Conservation (phyloP, 2,888 invertebrate genomes). For the Deilephila elpenor region DNA sequence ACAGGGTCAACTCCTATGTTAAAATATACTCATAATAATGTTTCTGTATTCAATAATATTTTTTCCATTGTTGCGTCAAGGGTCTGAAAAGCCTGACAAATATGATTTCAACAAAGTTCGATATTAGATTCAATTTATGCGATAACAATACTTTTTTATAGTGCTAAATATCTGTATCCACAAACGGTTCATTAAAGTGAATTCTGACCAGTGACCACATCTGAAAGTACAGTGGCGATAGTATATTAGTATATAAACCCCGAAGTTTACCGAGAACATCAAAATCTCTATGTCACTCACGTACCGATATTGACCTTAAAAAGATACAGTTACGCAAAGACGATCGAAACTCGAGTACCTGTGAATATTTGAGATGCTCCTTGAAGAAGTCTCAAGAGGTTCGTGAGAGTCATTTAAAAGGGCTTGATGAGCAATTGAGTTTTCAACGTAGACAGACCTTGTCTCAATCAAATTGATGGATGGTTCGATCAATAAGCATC, state of each 20-base stretch:
- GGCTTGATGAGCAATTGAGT: conserved; percentile 67
- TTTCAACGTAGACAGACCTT: conserved; percentile 28
- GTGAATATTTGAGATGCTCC: conserved; percentile 78
- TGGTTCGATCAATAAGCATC: not conserved
- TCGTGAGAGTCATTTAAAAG: conserved; percentile 71
- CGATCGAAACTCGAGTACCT: conserved; percentile 69
- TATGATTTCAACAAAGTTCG: too few relatives aligned
- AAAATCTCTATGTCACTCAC: conserved; percentile 24
- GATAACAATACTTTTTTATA: too few relatives aligned
- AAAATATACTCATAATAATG: too few relatives aligned
- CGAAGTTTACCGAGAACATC: conserved; percentile 10
- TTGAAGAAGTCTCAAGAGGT: conserved; percentile 72
- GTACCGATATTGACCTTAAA: conserved; percentile 19
- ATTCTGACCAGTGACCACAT: too few relatives aligned
- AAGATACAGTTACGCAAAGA: conserved; percentile 49
- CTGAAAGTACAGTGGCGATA: too few relatives aligned
- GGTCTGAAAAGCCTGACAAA: too few relatives aligned
- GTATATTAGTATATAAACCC: not conserved
- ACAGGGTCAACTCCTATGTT: too few relatives aligned
- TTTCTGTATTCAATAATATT: too few relatives aligned
- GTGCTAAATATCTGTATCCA: too few relatives aligned
- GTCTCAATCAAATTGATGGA: conserved; percentile 29
- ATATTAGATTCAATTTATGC: too few relatives aligned
- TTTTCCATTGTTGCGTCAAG: too few relatives aligned
- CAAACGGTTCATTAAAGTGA: too few relatives aligned